phyloP scores from a whole-genome alignment of 2,888 invertebrate genomes.

The Tricholauxania praeusta region DNA sequence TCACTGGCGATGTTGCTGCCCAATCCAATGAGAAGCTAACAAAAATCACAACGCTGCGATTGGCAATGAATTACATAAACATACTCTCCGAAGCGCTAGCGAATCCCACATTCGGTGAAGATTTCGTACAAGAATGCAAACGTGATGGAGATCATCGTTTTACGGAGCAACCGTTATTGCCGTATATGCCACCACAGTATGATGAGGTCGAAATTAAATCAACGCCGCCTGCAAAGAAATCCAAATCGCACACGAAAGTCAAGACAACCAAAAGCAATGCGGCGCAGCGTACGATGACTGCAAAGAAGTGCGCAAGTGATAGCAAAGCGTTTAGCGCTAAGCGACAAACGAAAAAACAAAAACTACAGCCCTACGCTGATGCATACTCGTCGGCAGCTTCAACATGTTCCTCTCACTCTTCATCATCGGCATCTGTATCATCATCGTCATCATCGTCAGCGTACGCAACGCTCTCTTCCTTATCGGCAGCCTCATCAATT shows the following conservation, averaged over 20 bases:
- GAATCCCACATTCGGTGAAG: conserved; percentile 65
- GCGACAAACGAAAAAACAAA: conserved; percentile 44
- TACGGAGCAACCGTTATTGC: conserved; percentile 12
- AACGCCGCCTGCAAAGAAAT: conserved; percentile 12
- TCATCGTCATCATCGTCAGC: conserved; percentile 53
- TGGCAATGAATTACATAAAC: conserved; percentile 90
- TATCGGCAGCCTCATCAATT: conserved; percentile 51
- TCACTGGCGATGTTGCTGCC: conserved; percentile 58
- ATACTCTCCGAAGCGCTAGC: conserved; percentile 77
- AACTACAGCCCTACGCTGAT: conserved; percentile 39
- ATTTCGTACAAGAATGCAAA: conserved; percentile 58
- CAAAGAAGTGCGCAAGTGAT: conserved; percentile 1
- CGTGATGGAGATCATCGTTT: conserved; percentile 50
- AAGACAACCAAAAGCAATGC: conserved; percentile 40
- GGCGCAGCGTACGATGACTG: neutral
- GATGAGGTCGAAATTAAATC: conserved; percentile 16
- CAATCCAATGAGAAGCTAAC: conserved; percentile 83
- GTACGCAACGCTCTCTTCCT: conserved; percentile 50
- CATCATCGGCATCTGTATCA: conserved; percentile 50
- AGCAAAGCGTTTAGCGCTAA: conserved; percentile 40
- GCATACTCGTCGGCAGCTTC: conserved; percentile 36
- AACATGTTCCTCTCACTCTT: conserved; percentile 28
- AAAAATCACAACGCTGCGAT: conserved; percentile 87
- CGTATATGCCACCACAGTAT: conserved; percentile 33
- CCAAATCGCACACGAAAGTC: conserved; percentile 46